These are phyloP conservation scores for Polyploca ridens DNA, from an alignment of 2,888 invertebrate species.

Conservation along the genomic window DNA sequence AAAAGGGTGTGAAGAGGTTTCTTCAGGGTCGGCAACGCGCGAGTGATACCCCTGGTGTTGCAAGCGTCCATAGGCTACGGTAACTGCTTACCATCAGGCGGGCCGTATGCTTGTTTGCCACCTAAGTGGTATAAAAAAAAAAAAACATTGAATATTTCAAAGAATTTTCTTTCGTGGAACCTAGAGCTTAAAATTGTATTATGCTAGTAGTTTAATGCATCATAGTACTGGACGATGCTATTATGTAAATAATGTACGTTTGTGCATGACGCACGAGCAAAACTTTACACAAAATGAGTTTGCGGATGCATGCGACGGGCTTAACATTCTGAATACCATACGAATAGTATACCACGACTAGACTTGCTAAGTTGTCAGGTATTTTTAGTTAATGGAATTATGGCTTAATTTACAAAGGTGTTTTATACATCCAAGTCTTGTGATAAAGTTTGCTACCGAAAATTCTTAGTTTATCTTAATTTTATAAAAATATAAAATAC, in stretches of 20 bases:
- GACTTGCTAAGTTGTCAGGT: neutral
- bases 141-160: too few species aligned
- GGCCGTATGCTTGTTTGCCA: too few species aligned
- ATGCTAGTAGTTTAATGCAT: neutral
- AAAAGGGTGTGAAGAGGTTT: too few species aligned
- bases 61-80: too few species aligned
- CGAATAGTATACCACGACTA: slow-evolving; percentile 11
- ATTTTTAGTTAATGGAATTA: neutral
- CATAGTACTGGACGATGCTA: slow-evolving; percentile 30
- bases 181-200: neutral
- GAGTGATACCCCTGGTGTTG: too few species aligned
- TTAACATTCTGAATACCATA: slow-evolving; percentile 11
- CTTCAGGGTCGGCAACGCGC: too few species aligned
- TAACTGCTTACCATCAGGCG: too few species aligned
- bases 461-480: neutral
- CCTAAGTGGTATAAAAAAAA: too few species aligned
- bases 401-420: neutral
- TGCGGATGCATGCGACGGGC: slow-evolving; percentile 40
- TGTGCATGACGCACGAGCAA: slow-evolving; percentile 47
- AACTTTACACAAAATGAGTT: slow-evolving; percentile 56
- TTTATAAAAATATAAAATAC: too few species aligned
- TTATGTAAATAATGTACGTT: slow-evolving; percentile 50
- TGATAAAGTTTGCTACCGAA: neutral
- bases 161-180: too few species aligned
- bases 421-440: neutral